A percentile compares a stretch with the other conserved stretches of the same genome.
These are phyloP conservation scores for Centropus unirufus DNA, from an alignment of 2,113 vertebrate genomes.

Conservation along the genomic window DNA sequence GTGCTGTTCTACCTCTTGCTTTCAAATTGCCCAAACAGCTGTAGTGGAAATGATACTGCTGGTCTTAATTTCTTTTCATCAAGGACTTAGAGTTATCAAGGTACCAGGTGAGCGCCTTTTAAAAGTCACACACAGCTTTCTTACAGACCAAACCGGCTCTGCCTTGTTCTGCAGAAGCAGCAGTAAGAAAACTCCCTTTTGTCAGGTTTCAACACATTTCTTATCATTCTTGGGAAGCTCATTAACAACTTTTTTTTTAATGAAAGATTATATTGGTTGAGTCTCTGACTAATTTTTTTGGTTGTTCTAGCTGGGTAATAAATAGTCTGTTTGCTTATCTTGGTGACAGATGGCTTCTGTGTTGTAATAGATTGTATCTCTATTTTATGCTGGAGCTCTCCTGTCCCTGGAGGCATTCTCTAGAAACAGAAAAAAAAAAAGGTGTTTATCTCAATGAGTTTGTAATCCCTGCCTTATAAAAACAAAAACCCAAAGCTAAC, in stretches of 20 bases:
- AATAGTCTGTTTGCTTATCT: constrained; percentile 42
- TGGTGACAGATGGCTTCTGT: constrained; percentile 55
- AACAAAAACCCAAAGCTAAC: background rate
- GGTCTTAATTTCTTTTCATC: background rate
- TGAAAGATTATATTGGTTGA: constrained; percentile 34
- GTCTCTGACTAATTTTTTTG: constrained; percentile 51
- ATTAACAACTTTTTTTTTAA: background rate
- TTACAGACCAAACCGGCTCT: background rate
- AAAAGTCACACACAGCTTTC: background rate
- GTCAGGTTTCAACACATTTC: constrained; percentile 41
- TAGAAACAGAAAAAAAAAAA: background rate
- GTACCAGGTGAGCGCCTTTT: background rate
- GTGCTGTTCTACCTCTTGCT: background rate
- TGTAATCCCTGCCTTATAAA: constrained; percentile 31
- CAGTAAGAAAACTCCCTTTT: background rate
- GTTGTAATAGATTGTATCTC: constrained; percentile 55
- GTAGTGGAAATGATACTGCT: background rate
- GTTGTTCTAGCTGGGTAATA: constrained; percentile 18
- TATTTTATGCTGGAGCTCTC: constrained; percentile 4
- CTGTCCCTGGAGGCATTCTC: constrained; percentile 52
- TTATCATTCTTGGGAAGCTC: constrained; percentile 5
- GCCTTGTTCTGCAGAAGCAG: background rate
- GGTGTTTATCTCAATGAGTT: constrained; percentile 45
- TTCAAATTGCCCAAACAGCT: background rate
- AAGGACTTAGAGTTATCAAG: background rate